These are phyloP conservation scores for Zapus hudsonius DNA, from an alignment of 2,113 vertebrate genomes.

Conservation along the genomic window DNA sequence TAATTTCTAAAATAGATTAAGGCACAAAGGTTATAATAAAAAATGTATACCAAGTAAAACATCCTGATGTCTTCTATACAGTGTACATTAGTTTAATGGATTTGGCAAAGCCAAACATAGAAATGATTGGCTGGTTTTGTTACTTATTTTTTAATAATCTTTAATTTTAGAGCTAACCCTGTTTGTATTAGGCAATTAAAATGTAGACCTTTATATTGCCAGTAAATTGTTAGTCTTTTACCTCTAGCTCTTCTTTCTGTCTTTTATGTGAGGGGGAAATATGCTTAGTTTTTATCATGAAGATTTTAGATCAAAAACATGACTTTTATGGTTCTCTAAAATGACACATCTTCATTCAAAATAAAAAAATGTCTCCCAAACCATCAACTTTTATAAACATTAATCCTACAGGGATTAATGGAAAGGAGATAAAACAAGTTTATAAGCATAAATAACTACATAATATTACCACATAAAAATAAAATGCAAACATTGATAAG, in stretches of 20 bases:
- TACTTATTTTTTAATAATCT: background rate
- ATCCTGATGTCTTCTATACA: background rate
- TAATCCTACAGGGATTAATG: background rate
- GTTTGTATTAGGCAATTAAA: constrained; percentile 26
- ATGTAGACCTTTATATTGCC: background rate
- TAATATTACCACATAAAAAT: background rate
- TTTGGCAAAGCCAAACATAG: background rate
- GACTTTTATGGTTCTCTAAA: constrained; percentile 30
- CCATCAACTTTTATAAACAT: background rate
- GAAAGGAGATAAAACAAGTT: background rate
- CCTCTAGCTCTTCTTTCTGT: background rate
- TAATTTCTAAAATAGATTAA: constrained; percentile 37
- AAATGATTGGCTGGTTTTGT: background rate
- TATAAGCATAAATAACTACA: background rate
- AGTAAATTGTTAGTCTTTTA: background rate
- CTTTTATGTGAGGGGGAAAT: background rate
- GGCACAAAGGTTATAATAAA: background rate
- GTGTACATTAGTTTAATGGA: constrained; percentile 11
- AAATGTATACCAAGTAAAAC: constrained; percentile 25
- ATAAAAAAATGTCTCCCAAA: background rate
- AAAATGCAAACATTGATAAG: background rate
- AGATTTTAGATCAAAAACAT: background rate
- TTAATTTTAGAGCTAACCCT: constrained; percentile 1
- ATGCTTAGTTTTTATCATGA: background rate
- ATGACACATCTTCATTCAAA: background rate